Percentiles rank a stretch among this genome's conserved stretches.
Evolutionary conservation across 2,113 vertebrate species (phyloP).

Genomic region (Eretmochelys imbricata): DNA sequence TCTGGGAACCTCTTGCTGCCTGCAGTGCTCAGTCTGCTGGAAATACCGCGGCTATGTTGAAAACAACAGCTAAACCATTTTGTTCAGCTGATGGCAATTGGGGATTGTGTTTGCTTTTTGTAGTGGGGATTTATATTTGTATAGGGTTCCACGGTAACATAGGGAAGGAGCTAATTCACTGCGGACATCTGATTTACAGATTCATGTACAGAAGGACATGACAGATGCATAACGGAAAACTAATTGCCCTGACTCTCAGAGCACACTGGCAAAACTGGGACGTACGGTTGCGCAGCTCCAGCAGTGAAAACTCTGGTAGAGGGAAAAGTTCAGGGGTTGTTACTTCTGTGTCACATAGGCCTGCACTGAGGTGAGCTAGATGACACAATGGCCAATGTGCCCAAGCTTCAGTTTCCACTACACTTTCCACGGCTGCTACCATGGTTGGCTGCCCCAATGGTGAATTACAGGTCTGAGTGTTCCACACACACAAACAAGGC

Average conservation of each 20-base stretch:
- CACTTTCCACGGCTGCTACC: not conserved
- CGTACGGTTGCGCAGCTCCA: not conserved
- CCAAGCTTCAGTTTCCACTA: not conserved
- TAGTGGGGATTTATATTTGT: slow-evolving; percentile 17
- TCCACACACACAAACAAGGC: not conserved
- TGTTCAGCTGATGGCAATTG: not conserved
- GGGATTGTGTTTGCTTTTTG: not conserved
- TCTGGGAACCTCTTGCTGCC: not conserved
- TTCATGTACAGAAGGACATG: not conserved
- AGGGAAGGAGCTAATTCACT: slow-evolving; percentile 23
- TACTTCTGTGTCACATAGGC: not conserved
- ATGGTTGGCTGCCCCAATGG: not conserved
- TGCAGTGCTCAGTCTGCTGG: slow-evolving; percentile 16
- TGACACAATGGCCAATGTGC: not conserved
- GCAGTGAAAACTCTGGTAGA: not conserved
- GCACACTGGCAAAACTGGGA: not conserved
- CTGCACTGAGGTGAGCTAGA: not conserved
- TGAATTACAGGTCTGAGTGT: not conserved
- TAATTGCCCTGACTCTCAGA: not conserved
- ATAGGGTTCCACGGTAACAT: not conserved
- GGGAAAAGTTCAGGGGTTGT: not conserved
- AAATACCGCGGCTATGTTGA: not conserved
- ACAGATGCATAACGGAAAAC: not conserved
- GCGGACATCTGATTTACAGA: slow-evolving; percentile 1
- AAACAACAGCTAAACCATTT: slow-evolving; percentile 16